Evolutionary conservation across 1,140 invertebrate genomes (phyloP).

Genomic region (Aphelinus atriplicis): DNA sequence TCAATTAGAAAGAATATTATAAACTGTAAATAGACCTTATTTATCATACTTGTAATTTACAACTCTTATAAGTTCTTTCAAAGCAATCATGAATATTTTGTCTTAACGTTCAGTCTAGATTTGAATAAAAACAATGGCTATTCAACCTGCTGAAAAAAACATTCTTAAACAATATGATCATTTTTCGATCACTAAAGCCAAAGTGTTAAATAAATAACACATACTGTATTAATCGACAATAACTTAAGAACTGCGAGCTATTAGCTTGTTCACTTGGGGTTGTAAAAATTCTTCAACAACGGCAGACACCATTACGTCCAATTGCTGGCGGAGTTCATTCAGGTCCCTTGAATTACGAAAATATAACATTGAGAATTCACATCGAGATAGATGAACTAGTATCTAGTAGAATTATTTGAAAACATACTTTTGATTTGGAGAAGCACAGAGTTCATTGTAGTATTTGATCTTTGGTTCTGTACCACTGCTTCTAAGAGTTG

Average conservation of each 20-base stretch:
- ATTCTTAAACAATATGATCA: background rate
- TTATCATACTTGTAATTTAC: slow-evolving; percentile 19
- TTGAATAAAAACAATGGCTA: background rate
- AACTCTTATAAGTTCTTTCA: background rate
- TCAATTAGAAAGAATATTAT: background rate
- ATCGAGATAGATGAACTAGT: background rate
- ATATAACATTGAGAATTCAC: background rate
- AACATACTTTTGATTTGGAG: slow-evolving; percentile 72
- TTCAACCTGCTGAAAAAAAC: background rate
- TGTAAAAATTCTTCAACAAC: slow-evolving; percentile 85
- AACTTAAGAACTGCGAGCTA: slow-evolving; percentile 58
- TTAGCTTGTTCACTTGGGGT: slow-evolving; percentile 79
- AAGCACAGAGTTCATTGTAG: slow-evolving; percentile 89
- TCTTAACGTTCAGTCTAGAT: slow-evolving; percentile 1
- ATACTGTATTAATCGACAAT: background rate
- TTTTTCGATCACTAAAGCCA: background rate
- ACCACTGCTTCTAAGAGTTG: slow-evolving; percentile 94
- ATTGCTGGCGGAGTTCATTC: slow-evolving; percentile 69
- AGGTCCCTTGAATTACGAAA: slow-evolving; percentile 72
- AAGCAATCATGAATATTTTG: slow-evolving; percentile 11
- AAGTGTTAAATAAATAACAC: too few species aligned
- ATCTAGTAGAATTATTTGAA: background rate
- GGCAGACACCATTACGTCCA: slow-evolving; percentile 81
- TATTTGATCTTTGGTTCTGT: slow-evolving; percentile 99
- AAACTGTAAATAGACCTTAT: background rate